Base-by-base conservation (phyloP, 1,140 invertebrate species). In the Phocides pigmalion region DNA sequence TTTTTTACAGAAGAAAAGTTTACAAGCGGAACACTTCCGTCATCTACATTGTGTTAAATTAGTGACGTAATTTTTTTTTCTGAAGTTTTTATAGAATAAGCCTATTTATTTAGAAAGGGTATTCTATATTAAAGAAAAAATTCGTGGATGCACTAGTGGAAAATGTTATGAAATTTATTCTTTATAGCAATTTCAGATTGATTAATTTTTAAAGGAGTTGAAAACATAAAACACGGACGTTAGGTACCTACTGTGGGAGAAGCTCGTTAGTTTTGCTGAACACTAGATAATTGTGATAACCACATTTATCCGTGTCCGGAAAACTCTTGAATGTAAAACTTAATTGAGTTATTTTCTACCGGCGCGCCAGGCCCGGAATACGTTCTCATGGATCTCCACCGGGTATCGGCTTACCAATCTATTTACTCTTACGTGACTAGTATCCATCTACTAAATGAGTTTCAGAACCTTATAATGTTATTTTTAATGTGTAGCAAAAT, bases 251-350 rank as follows among this genome's bases (percentile, higher is more conserved):
- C 62, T 63, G 62, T 63, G 44, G 28, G 47, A 56, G 64, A 56
- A 75, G 66, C 80, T 83, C 76, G 77, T 86, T 87, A 82, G 84
- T 83, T 87, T 75, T 64, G 75, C 62, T 69, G 77, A 75, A 77
- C 73, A 79, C 64, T 64, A 69, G 72, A 82, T 87, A 87, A 88
- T 86, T 90, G 82, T 81, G 76, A 87, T 84, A 84, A 84, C 79
- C 77, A 70, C 76, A 76, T 87, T 86, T 76, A 75, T 76, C 63
- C 74, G 66, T 68, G 73, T 84, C 75, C 81, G 76, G 66, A 69
- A 64, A 83, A 81, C 73, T 82, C 77, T 77, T 77, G 77, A 74
- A 82, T 85, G 82, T 85, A 79, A 85, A 87, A 81, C 68, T 69
- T 84, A 89, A 90, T 88, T 76, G 70, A 88, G 77, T 90, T 88